A percentile compares a stretch with the other conserved stretches of the same genome.
Conservation (phyloP, 2,797 vertebrate species). For the Hemibagrus guttatus region DNA sequence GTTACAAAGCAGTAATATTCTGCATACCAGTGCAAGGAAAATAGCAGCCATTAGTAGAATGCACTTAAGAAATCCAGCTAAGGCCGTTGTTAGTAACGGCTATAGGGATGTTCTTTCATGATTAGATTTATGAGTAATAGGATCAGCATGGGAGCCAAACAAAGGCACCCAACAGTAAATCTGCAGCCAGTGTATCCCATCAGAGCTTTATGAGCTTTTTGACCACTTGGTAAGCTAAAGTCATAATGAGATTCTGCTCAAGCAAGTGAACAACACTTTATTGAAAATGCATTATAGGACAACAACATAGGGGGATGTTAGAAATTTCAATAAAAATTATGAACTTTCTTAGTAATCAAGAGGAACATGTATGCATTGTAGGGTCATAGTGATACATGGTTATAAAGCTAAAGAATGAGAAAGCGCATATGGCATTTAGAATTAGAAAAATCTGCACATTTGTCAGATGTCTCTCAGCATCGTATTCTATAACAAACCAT, state of each 20-base stretch:
- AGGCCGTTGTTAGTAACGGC: not conserved
- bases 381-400: not conserved
- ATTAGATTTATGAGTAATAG: constrained; percentile 24
- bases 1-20: not conserved
- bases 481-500: not conserved
- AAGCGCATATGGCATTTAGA: not conserved
- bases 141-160: not conserved
- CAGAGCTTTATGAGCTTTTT: constrained; percentile 13
- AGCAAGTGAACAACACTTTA: not conserved
- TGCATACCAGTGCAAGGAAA: not conserved
- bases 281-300: not conserved
- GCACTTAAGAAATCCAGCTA: not conserved
- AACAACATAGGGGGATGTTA: not conserved
- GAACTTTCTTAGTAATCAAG: not conserved
- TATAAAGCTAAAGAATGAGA: not conserved
- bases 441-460: not conserved
- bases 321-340: not conserved
- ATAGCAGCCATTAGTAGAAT: constrained; percentile 3
- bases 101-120: constrained; percentile 15
- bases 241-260: constrained; percentile 4
- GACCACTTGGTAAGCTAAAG: constrained; percentile 5
- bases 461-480: not conserved
- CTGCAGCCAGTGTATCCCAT: not conserved
- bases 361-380: not conserved
- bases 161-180: constrained; percentile 22